Evolutionary conservation across 2,113 vertebrate genomes (phyloP).

Genomic region (Elephas maximus): DNA sequence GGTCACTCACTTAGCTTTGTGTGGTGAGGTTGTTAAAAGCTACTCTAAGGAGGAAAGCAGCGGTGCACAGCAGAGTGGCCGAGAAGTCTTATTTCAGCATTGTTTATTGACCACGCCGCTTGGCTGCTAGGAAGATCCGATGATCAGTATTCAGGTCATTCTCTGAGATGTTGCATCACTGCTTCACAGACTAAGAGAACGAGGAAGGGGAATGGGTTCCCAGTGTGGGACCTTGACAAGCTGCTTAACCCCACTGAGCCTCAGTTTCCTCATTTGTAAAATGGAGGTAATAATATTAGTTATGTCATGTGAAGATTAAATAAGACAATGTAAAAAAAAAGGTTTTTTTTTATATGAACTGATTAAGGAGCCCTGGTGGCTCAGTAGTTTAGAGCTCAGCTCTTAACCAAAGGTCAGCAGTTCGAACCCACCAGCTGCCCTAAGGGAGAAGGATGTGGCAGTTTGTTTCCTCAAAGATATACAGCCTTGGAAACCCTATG

Average conservation of each 20-base stretch:
- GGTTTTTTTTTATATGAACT: neutral
- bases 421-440: neutral
- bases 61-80: neutral
- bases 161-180: neutral
- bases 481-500: neutral
- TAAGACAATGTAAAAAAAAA: neutral
- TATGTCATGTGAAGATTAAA: neutral
- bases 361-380: neutral
- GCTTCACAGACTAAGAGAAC: neutral
- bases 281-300: neutral
- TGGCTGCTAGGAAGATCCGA: neutral
- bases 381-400: neutral
- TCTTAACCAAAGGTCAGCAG: neutral
- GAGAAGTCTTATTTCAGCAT: neutral
- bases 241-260: neutral
- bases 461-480: neutral
- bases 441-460: neutral
- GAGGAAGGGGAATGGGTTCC: neutral
- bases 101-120: neutral
- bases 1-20: neutral
- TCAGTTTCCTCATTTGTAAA: neutral
- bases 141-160: neutral
- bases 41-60: neutral
- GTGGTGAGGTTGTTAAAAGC: neutral
- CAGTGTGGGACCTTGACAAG: neutral